Evolutionary conservation across 2,113 vertebrate species (phyloP).

Genomic region (Seriola dumerili): DNA sequence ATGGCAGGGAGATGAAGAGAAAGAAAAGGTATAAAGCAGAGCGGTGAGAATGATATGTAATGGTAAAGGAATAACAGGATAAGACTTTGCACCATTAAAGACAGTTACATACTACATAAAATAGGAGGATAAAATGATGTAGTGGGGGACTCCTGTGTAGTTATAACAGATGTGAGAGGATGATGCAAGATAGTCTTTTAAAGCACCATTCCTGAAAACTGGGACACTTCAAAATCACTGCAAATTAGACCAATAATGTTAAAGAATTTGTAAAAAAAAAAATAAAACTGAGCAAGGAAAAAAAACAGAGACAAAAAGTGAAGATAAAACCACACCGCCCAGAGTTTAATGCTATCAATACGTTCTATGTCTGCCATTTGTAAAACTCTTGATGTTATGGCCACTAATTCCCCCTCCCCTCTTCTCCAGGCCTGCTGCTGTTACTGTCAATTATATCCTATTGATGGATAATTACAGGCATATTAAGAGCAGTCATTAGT

Average conservation of each 20-base stretch:
- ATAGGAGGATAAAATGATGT: constrained; percentile 20
- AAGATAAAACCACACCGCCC: constrained; percentile 21
- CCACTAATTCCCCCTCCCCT: constrained; percentile 12
- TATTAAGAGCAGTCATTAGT: constrained; percentile 76
- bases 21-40: neutral
- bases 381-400: constrained; percentile 40
- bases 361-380: constrained; percentile 47
- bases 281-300: neutral
- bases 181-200: constrained; percentile 22
- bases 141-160: constrained; percentile 38
- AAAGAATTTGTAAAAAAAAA: constrained; percentile 3
- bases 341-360: constrained; percentile 40
- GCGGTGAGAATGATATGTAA: constrained; percentile 18
- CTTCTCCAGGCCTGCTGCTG: constrained; percentile 52
- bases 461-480: constrained; percentile 77
- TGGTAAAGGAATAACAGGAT: constrained; percentile 16
- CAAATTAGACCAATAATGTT: constrained; percentile 23
- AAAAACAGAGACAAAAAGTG: neutral
- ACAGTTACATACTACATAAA: constrained; percentile 48
- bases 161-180: constrained; percentile 24
- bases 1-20: constrained; percentile 15
- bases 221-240: constrained; percentile 21
- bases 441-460: constrained; percentile 74
- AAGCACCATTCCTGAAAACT: constrained; percentile 1
- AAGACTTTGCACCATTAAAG: constrained; percentile 8